phyloP scores from a whole-genome alignment of 2,797 vertebrate genomes.

The Brotula barbata region DNA sequence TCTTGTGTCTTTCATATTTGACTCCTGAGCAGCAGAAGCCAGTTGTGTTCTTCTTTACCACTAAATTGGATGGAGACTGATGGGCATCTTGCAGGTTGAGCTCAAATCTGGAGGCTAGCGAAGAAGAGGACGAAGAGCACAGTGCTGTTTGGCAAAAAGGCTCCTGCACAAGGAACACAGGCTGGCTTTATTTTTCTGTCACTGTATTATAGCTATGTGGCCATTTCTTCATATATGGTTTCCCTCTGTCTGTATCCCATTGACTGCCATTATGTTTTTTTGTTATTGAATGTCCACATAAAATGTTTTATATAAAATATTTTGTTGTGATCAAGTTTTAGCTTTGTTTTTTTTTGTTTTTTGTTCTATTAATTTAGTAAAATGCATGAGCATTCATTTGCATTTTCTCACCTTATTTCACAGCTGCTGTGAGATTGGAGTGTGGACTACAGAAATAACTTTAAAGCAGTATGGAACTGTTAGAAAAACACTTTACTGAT shows the following conservation, averaged over 20 bases:
- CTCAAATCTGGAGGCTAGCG: constrained; percentile 8
- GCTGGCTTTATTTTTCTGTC: constrained; percentile 59
- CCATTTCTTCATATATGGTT: constrained; percentile 74
- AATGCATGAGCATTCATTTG: neutral
- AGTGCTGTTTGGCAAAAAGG: constrained; percentile 64
- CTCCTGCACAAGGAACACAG: constrained; percentile 44
- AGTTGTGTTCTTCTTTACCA: constrained; percentile 60
- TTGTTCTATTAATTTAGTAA: constrained; percentile 13
- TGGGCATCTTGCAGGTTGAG: constrained; percentile 59
- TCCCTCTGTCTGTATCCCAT: constrained; percentile 67
- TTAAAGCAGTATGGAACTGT: too few species aligned
- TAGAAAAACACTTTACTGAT: too few species aligned
- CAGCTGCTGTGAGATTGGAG: neutral
- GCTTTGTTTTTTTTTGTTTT: constrained; percentile 38
- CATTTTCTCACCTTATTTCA: constrained; percentile 7
- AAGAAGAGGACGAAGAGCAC: constrained; percentile 60
- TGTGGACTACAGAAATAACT: too few species aligned
- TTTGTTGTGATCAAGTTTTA: constrained; percentile 71
- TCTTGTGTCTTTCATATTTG: constrained; percentile 74
- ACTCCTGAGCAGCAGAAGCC: constrained; percentile 61
- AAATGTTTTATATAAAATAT: constrained; percentile 83
- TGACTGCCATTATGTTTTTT: constrained; percentile 76
- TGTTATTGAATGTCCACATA: constrained; percentile 85
- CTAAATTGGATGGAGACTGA: constrained; percentile 48
- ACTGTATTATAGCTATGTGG: constrained; percentile 72